Evolutionary conservation across 2,888 invertebrate species (phyloP), one percentile per base, ranked within the genome.

Genomic region (Crossocerus cetratus): DNA sequence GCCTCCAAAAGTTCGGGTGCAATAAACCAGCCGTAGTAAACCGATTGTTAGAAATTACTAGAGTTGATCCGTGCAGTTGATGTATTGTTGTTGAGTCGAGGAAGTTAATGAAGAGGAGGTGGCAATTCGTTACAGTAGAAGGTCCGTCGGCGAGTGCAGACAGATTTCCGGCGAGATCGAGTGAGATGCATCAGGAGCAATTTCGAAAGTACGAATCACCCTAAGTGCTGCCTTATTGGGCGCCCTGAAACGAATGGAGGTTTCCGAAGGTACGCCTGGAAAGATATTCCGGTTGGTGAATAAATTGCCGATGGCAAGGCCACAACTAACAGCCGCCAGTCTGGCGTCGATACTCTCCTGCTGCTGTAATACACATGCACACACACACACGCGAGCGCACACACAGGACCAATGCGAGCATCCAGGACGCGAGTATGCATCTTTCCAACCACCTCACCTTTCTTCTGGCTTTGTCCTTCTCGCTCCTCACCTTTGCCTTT

Each of bases 251-350:
- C 69, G 72, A 59, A 69, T 42, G 71, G 54, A 69, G 66, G 59
- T 57, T 81, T 69, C 66, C 71, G 78, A 68, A 72, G 68, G 71
- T 55, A 79, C 72, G 66, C 61, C 77, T 70, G 76, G 69, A 68
- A 66, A 83, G 82, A 83, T 86, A 86, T 85, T 80, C 85, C 80
- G 77, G 80, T 82, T 82, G 76, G 66, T 78, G 82, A 83, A 85
- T 84, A 84, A 86, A 86, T 85, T 85, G 83, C 84, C 83, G 70
- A 77, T 81, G 86, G 85, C 86, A 86, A 86, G 86, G 81, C 82
- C 84, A 82, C 77, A 67, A 75, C 78, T 76, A 76, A 78, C 72
- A 72, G 80, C 78, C 86, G 85, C 84, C 86, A 86, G 84, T 82
- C 86, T 85, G 86, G 85, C 86, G 85, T 86, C 86, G 77, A 85